Evolutionary conservation across 2,113 vertebrate species (phyloP).

Genomic region (Corydoras maculifer): DNA sequence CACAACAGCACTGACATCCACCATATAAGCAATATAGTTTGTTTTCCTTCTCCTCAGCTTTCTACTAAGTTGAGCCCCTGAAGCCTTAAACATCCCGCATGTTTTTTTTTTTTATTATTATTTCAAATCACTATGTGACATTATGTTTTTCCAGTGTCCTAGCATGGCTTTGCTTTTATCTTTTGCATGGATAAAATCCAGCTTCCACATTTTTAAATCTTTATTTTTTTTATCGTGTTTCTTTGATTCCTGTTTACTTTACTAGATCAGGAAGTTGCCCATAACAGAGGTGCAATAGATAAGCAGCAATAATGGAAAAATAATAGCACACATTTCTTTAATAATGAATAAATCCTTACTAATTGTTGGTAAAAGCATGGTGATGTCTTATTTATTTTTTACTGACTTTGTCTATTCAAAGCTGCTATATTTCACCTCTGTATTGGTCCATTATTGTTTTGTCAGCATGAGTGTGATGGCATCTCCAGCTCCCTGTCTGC

Average conservation of each 20-base stretch:
- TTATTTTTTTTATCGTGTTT: conserved; percentile 25
- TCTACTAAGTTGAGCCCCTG: conserved; percentile 7
- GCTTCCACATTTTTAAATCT: conserved; percentile 9
- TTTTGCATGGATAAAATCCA: conserved; percentile 39
- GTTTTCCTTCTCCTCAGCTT: conserved; percentile 19
- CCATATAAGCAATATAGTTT: conserved; percentile 23
- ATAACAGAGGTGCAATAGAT: conserved; percentile 46
- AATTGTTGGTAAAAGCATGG: too few relatives aligned
- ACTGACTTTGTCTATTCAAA: conserved; percentile 48
- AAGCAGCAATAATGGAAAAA: conserved; percentile 34
- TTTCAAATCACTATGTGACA: conserved; percentile 8
- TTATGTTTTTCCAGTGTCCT: conserved; percentile 17
- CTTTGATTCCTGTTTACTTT: conserved; percentile 33
- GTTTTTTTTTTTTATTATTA: conserved; percentile 18
- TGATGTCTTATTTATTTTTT: too few relatives aligned
- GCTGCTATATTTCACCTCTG: conserved; percentile 66
- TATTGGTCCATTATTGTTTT: conserved; percentile 78
- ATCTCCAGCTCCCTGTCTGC: conserved; percentile 88
- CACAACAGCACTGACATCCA: conserved; percentile 15
- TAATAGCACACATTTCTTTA: not conserved
- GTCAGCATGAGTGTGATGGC: conserved; percentile 96
- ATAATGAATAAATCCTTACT: too few relatives aligned
- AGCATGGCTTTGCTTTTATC: conserved; percentile 24
- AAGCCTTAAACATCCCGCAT: conserved; percentile 29
- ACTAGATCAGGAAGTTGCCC: conserved; percentile 19